A percentile compares a stretch with the other conserved stretches of the same genome.
phyloP scores from a whole-genome alignment of 92 coral and sea anemone genomes.

The Phenganax subtilis region DNA sequence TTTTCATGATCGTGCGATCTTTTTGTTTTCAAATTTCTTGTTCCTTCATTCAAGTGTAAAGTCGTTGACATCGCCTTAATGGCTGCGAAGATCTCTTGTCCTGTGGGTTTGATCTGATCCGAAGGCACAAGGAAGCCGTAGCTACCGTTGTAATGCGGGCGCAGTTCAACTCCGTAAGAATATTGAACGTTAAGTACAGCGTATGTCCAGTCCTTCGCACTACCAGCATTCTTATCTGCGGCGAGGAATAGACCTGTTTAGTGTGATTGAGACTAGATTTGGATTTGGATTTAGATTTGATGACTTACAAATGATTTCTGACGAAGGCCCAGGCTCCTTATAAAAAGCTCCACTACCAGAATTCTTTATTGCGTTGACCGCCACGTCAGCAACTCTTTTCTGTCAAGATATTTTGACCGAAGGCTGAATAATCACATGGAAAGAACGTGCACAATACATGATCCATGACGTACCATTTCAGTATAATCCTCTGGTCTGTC shows the following conservation, averaged over 20 bases:
- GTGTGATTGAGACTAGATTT: not conserved
- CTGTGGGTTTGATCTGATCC: conserved; percentile 78
- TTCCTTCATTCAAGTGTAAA: conserved; percentile 18
- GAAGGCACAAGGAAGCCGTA: conserved; percentile 76
- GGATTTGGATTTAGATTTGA: not conserved
- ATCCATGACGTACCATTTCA: conserved; percentile 54
- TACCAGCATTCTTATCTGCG: conserved; percentile 75
- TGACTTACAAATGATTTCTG: conserved; percentile 85
- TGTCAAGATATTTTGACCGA: conserved; percentile 19
- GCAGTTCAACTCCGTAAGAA: conserved; percentile 80
- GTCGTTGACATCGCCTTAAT: conserved; percentile 62
- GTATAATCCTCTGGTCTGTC: conserved; percentile 49
- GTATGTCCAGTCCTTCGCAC: conserved; percentile 82
- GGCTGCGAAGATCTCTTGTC: conserved; percentile 71
- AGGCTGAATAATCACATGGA: not conserved
- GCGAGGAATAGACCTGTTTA: not conserved
- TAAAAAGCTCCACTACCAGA: conserved; percentile 61
- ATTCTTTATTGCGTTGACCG: conserved; percentile 56
- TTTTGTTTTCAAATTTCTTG: not conserved
- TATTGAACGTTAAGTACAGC: conserved; percentile 74
- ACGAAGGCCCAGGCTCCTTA: conserved; percentile 70
- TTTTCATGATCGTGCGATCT: not conserved
- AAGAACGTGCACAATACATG: conserved; percentile 14
- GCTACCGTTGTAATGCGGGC: conserved; percentile 60
- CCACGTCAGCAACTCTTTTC: conserved; percentile 78